phyloP scores from a whole-genome alignment of 1,140 invertebrate species.

The Drosophila triauraria region DNA sequence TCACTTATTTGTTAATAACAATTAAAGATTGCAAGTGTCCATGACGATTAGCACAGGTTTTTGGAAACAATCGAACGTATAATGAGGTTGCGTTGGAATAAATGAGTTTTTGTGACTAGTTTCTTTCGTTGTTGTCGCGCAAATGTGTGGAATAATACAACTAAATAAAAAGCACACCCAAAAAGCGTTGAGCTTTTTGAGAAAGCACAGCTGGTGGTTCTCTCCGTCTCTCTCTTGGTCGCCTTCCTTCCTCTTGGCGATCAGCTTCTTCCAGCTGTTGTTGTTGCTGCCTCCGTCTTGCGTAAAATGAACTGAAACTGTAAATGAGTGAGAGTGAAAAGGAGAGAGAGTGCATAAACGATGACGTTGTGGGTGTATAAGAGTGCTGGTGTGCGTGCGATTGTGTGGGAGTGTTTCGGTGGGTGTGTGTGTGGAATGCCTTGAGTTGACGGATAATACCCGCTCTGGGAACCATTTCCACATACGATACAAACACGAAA shows the following conservation, averaged over 20 bases:
- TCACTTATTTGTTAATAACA: slow-evolving; percentile 28
- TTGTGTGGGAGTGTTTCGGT: background rate
- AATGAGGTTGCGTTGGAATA: slow-evolving; percentile 36
- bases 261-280: slow-evolving; percentile 54
- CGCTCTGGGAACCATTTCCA: slow-evolving; percentile 55
- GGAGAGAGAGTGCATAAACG: slow-evolving; percentile 29
- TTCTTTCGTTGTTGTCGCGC: slow-evolving; percentile 55
- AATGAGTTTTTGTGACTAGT: slow-evolving; percentile 48
- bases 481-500: slow-evolving; percentile 33
- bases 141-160: slow-evolving; percentile 63
- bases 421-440: slow-evolving; percentile 2
- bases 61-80: slow-evolving; percentile 11
- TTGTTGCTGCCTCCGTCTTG: slow-evolving; percentile 12
- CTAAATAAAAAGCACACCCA: slow-evolving; percentile 46
- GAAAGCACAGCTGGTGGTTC: slow-evolving; percentile 20
- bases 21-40: slow-evolving; percentile 29
- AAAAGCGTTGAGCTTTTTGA: slow-evolving; percentile 45
- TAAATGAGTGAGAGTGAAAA: slow-evolving; percentile 51
- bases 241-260: slow-evolving; percentile 20
- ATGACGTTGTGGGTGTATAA: slow-evolving; percentile 13
- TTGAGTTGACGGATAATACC: slow-evolving; percentile 17
- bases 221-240: slow-evolving; percentile 1
- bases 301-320: slow-evolving; percentile 59
- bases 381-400: background rate
- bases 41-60: slow-evolving; percentile 23